Evolutionary conservation across 37 sponge, comb jelly and placozoan species (phyloP), one percentile per base, ranked within the genome.

Genomic region (Ephydatia muelleri): DNA sequence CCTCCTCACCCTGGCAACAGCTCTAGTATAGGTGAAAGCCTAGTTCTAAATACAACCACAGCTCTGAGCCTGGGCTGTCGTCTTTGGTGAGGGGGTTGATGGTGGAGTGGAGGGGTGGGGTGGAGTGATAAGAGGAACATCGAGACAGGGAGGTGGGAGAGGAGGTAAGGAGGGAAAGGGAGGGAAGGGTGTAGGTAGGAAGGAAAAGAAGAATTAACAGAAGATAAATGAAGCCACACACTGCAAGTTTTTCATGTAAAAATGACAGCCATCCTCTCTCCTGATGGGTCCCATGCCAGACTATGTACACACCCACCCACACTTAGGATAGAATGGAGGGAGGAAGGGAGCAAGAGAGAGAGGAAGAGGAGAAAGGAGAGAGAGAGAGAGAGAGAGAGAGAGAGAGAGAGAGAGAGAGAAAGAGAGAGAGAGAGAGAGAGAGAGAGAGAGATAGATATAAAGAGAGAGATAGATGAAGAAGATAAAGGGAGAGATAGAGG

Each of bases 231-330:
- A 26, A 9, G 29, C 5, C 26, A n/a, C 19, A 13, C 76, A 31
- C 3, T 47, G 79, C 26, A n/a, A 22, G 25, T 8, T 3, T 77
- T 39, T 73, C 95, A 43, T 33, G 85, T 88, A 65, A 94, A 91
- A 2, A 85, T 80, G 32, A 88, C 73, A 33, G 95, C 95, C 5
- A 94, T 73, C 31, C 87, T 75, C 49, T 90, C 84, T 76, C 92
- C 92, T 65, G 80, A 81, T 0, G 80, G 26, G 70, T 91, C 91
- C 95, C 95, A 94, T 34, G 73, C 80, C 84, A 94, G 43, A 67
- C 37, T 37, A 84, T 91, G 91, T 5, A 94, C 89, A 48, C 33
- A 27, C 2, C 92, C 95, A 14, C 89, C 89, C 47, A 85, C 83
- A 2, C 85, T 88, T 57, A 1, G n/a, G n/a, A n/a, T n/a, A n/a